These are phyloP conservation scores for Cryptoprocta ferox DNA, from an alignment of 2,797 vertebrate species.

Conservation along the genomic window DNA sequence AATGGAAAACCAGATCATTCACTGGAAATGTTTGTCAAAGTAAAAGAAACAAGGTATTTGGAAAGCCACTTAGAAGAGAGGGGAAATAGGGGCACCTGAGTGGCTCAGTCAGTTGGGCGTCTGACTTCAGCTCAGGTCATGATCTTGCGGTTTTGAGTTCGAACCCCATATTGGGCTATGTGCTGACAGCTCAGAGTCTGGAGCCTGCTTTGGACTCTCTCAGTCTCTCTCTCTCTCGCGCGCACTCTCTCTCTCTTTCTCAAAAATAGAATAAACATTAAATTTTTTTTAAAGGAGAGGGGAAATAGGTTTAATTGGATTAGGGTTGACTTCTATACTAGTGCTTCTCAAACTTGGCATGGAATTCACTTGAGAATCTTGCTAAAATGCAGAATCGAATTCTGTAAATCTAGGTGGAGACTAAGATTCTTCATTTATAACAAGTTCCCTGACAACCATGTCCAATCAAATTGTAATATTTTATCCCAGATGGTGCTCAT, in stretches of 20 bases:
- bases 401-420: not conserved
- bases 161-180: too few relatives aligned
- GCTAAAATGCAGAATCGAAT: not conserved
- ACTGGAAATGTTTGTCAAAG: not conserved
- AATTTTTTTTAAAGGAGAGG: not conserved
- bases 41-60: conserved; percentile 5
- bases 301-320: not conserved
- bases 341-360: not conserved
- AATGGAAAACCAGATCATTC: not conserved
- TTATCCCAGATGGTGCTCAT: not conserved
- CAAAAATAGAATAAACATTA: too few relatives aligned
- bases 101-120: too few relatives aligned
- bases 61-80: not conserved
- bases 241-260: too few relatives aligned
- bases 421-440: not conserved
- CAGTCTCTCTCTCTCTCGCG: too few relatives aligned
- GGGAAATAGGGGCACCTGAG: not conserved
- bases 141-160: too few relatives aligned
- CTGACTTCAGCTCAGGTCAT: too few relatives aligned
- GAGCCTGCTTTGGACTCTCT: too few relatives aligned
- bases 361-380: not conserved
- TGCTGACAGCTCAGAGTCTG: too few relatives aligned
- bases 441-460: not conserved
- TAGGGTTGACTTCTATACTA: not conserved
- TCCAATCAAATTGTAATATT: too few relatives aligned